A percentile compares a stretch with the other conserved stretches of the same genome.
Evolutionary conservation across 2,113 vertebrate species (phyloP).

Genomic region (Panurus biarmicus): DNA sequence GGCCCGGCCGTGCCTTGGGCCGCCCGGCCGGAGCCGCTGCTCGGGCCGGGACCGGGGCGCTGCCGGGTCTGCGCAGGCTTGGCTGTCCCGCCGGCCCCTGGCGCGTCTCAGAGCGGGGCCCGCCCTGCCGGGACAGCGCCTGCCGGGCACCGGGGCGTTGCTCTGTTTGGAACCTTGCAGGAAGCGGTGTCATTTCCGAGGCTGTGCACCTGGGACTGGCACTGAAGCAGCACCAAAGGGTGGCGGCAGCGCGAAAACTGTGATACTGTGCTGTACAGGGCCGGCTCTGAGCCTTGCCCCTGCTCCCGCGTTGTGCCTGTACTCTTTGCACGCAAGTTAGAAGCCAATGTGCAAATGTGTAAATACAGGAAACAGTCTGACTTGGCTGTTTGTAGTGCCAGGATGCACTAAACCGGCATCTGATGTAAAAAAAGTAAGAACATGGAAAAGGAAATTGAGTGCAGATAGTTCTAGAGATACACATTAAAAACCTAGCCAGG

Average conservation of each 20-base stretch:
- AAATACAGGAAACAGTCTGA: background rate
- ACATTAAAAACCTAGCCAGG: background rate
- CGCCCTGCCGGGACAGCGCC: background rate
- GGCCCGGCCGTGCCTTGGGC: background rate
- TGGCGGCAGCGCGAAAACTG: fast-evolving
- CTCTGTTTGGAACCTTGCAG: background rate
- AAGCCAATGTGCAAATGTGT: background rate
- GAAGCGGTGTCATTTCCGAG: background rate
- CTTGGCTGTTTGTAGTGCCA: fast-evolving
- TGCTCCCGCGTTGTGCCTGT: fast-evolving
- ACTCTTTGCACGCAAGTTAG: fast-evolving
- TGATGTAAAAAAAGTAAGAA: background rate
- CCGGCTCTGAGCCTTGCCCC: background rate
- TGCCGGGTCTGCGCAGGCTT: background rate
- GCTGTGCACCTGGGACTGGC: background rate
- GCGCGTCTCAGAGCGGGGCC: background rate
- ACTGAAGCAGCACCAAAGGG: fast-evolving
- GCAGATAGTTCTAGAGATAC: fast-evolving
- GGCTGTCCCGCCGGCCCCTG: background rate
- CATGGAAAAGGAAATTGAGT: background rate
- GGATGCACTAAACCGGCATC: fast-evolving
- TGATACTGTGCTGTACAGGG: fast-evolving
- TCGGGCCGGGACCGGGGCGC: background rate
- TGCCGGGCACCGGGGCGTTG: background rate
- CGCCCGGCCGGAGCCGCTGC: background rate